Base-by-base conservation (phyloP, 2,113 vertebrate species). In the Vireo altiloquus region DNA sequence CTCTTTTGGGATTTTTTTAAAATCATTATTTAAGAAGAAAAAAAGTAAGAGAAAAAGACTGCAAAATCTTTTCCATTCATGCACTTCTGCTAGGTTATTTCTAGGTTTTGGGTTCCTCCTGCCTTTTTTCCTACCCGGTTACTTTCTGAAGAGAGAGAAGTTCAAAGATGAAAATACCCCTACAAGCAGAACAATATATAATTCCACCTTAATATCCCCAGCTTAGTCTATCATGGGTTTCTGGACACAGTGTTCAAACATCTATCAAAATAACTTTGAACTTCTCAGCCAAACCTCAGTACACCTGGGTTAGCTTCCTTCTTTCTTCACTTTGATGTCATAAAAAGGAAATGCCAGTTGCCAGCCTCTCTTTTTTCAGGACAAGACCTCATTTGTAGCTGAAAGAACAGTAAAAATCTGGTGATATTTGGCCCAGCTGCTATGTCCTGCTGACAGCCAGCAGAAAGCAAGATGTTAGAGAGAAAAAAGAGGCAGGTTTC, bases 331-430 rank as follows among this genome's bases (percentile, higher is more conserved):
- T 53, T n/a, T 44, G 31, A 49, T 91, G 60, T 69, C 93, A 89
- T 15, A 61, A 92, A 91, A 95, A 78, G 0, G 0, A 92, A 89
- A 61, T 21, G 44, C 21, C 81, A 71, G 52, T 57, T 91, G 65
- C 60, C 83, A 95, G 87, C 31, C n/a, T n/a, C 15, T 47, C 90
- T 85, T 84, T 95, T 95, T 82, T 74, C 77, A 94, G 83, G 87
- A 84, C 81, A 91, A 91, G 91, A 89, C 65, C 93, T 92, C 77
- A 87, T 91, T 91, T 91, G 61, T 71, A 94, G 74, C 69, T 89
- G 56, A 72, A 94, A 83, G 76, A 92, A 91, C 87, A 92, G 81
- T 53, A 84, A 84, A 95, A 96, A 92, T 92, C 89, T 97, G 91
- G 92, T 57, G 69, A 56, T 82, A 68, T 24, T 42, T 95, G 87